Conservation (phyloP, 2,797 vertebrate genomes). For the Gephyroberyx darwinii region DNA sequence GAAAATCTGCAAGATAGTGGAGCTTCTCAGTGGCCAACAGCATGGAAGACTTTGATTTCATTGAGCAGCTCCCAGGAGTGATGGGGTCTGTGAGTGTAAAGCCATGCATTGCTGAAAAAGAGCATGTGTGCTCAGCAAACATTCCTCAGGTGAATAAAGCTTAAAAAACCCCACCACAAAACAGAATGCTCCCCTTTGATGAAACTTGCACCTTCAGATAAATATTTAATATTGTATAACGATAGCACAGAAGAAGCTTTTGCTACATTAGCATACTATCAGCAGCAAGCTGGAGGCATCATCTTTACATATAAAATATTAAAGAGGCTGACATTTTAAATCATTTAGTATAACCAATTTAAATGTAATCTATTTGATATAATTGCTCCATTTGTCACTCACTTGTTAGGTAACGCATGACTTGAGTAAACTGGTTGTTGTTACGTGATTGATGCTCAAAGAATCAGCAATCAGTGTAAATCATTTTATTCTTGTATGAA, state of each 20-base stretch:
- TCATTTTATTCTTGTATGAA: too few relatives aligned
- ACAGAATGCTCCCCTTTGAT: constrained; percentile 37
- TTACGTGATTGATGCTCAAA: neutral
- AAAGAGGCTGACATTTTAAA: constrained; percentile 45
- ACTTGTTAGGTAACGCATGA: constrained; percentile 41
- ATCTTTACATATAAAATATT: constrained; percentile 51
- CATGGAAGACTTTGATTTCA: constrained; percentile 51
- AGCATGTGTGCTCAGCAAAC: constrained; percentile 33
- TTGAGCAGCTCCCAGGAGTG: constrained; percentile 40
- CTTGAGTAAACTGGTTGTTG: constrained; percentile 5
- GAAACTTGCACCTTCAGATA: constrained; percentile 45
- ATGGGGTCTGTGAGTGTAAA: constrained; percentile 41
- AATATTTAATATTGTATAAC: constrained; percentile 51
- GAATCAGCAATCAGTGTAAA: neutral
- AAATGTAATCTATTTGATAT: constrained; percentile 44
- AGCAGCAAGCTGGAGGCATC: constrained; percentile 39
- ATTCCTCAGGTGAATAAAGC: constrained; percentile 46
- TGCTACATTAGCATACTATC: constrained; percentile 38
- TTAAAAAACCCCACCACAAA: constrained; percentile 5
- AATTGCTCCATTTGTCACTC: constrained; percentile 55
- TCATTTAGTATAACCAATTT: constrained; percentile 56
- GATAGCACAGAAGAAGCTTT: constrained; percentile 17
- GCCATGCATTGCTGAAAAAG: constrained; percentile 32
- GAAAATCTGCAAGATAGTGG: constrained; percentile 32
- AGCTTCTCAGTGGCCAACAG: constrained; percentile 36